phyloP scores from a whole-genome alignment of 2,113 vertebrate genomes.

The Xiphophorus maculatus region DNA sequence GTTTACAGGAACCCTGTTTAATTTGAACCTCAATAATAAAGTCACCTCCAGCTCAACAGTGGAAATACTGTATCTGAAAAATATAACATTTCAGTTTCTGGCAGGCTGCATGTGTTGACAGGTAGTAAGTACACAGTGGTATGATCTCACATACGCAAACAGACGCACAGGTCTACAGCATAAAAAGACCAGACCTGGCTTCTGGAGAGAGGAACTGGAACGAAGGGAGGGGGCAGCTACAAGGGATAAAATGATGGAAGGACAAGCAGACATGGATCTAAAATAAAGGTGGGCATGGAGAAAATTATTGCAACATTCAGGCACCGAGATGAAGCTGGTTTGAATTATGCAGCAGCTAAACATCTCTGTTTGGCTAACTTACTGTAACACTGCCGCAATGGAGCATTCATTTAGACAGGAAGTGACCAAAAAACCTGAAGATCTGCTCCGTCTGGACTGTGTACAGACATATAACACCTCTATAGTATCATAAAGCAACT shows the following conservation, averaged over 20 bases:
- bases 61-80: constrained; percentile 63
- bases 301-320: neutral
- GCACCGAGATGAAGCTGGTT: constrained; percentile 6
- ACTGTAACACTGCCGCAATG: constrained; percentile 21
- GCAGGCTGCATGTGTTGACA: constrained; percentile 32
- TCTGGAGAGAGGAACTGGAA: constrained; percentile 5
- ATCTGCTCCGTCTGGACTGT: constrained; percentile 44
- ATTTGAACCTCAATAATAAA: constrained; percentile 69
- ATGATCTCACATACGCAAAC: constrained; percentile 10
- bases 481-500: constrained; percentile 1
- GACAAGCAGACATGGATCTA: constrained; percentile 9
- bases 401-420: constrained; percentile 59
- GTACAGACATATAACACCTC: constrained; percentile 27
- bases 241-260: constrained; percentile 42
- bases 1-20: constrained; percentile 65
- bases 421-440: constrained; percentile 65
- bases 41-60: constrained; percentile 59
- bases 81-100: constrained; percentile 45
- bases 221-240: constrained; percentile 13
- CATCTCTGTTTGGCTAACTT: constrained; percentile 25
- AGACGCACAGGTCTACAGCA: constrained; percentile 3
- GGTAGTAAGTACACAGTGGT: constrained; percentile 31
- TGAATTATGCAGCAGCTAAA: constrained; percentile 18
- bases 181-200: constrained; percentile 21
- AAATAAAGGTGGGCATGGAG: constrained; percentile 19